A percentile compares a stretch with the other conserved stretches of the same genome.
Evolutionary conservation across 2,797 vertebrate species (phyloP).

Genomic region (Bradypodion pumilum): DNA sequence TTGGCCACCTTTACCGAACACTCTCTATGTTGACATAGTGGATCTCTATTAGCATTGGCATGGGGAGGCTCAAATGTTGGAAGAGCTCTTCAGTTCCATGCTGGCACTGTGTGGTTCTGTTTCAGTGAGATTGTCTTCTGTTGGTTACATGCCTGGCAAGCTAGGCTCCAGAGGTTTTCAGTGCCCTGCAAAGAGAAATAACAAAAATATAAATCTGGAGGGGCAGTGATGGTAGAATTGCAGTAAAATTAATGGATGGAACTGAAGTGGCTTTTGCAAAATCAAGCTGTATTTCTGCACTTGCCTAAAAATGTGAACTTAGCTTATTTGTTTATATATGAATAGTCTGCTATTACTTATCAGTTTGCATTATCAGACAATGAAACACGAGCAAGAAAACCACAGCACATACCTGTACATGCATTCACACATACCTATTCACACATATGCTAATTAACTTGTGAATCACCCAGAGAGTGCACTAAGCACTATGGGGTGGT

Average conservation of each 20-base stretch:
- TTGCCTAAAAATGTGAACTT: accelerated
- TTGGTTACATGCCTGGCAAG: not conserved
- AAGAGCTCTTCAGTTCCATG: not conserved
- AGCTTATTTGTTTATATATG: not conserved
- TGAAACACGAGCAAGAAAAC: not conserved
- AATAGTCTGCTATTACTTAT: not conserved
- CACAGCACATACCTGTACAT: not conserved
- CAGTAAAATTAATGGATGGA: not conserved
- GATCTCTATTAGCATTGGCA: not conserved
- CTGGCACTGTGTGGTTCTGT: not conserved
- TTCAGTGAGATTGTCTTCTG: not conserved
- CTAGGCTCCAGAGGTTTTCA: not conserved
- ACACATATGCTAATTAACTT: no score
- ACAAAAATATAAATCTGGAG: not conserved
- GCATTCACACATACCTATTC: not conserved
- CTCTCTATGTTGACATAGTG: accelerated
- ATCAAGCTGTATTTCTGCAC: not conserved
- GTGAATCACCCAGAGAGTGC: no score
- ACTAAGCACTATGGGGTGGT: no score
- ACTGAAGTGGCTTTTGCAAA: not conserved
- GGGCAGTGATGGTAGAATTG: not conserved
- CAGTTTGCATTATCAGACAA: not conserved
- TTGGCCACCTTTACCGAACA: constrained; percentile 3
- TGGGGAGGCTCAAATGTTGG: not conserved
- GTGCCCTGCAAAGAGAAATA: constrained; percentile 17